These are phyloP conservation scores for Physeter macrocephalus DNA, from an alignment of 2,113 vertebrate species.

Conservation along the genomic window DNA sequence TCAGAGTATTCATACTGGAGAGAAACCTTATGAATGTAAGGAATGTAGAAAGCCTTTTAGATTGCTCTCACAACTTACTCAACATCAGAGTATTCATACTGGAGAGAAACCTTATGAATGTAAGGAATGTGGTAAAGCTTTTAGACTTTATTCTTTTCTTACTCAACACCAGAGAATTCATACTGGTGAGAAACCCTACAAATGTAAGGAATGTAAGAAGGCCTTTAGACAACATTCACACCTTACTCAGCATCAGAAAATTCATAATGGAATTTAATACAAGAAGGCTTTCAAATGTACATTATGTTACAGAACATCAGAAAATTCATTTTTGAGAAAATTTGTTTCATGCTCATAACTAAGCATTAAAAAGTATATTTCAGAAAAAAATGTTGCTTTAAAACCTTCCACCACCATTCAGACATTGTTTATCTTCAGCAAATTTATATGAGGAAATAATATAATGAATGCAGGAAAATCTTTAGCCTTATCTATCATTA, in stretches of 20 bases:
- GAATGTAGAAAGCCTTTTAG: conserved; percentile 68
- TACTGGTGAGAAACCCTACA: conserved; percentile 73
- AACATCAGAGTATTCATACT: conserved; percentile 65
- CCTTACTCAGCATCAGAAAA: conserved; percentile 71
- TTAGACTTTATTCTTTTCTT: conserved; percentile 71
- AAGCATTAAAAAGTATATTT: neutral
- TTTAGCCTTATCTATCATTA: neutral
- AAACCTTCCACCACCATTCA: neutral
- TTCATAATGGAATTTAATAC: conserved; percentile 67
- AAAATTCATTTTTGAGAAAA: conserved; percentile 24
- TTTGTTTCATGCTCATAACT: conserved; percentile 5
- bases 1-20: conserved; percentile 68
- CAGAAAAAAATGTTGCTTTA: conserved; percentile 10
- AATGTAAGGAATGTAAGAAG: conserved; percentile 74
- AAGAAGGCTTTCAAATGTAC: conserved; percentile 43
- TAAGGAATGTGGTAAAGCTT: conserved; percentile 70
- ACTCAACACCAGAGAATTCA: conserved; percentile 70
- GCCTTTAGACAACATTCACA: conserved; percentile 70
- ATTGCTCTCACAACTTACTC: conserved; percentile 62
- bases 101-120: conserved; percentile 70
- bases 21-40: conserved; percentile 68
- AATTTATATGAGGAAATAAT: conserved; percentile 7
- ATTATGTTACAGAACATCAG: neutral
- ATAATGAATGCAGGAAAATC: conserved; percentile 14
- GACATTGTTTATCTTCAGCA: conserved; percentile 3